Conservation (phyloP, 2,113 vertebrate genomes). For the Phalacrocorax aristotelis region DNA sequence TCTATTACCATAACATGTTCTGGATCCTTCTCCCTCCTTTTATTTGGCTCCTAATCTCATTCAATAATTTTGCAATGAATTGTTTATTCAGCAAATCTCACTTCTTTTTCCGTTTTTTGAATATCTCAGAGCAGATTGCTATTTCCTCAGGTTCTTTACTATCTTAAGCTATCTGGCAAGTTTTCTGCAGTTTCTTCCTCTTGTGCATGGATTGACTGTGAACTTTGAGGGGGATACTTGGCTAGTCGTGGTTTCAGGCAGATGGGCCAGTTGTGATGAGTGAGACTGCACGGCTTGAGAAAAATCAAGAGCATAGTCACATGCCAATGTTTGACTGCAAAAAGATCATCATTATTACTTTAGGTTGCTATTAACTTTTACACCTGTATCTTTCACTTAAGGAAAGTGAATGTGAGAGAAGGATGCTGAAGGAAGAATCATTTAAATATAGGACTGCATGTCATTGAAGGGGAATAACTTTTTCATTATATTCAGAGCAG, state of each 20-base stretch:
- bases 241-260: neutral
- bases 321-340: neutral
- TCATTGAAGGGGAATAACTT: neutral
- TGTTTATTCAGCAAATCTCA: constrained; percentile 9
- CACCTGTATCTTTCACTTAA: neutral
- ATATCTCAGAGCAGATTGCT: neutral
- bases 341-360: neutral
- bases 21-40: neutral
- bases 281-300: neutral
- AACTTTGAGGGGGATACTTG: neutral
- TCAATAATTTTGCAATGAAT: neutral
- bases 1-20: neutral
- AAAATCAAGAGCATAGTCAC: neutral
- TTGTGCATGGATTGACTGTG: neutral
- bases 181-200: constrained; percentile 7
- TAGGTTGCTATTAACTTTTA: neutral
- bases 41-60: neutral
- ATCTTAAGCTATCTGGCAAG: neutral
- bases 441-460: neutral
- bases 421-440: neutral
- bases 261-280: neutral
- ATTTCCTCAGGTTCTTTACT: neutral
- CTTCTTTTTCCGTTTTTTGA: neutral
- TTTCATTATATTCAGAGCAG: neutral
- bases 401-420: neutral